Evolutionary conservation across 2,113 vertebrate genomes (phyloP).

Genomic region (Onychostoma macrolepis): DNA sequence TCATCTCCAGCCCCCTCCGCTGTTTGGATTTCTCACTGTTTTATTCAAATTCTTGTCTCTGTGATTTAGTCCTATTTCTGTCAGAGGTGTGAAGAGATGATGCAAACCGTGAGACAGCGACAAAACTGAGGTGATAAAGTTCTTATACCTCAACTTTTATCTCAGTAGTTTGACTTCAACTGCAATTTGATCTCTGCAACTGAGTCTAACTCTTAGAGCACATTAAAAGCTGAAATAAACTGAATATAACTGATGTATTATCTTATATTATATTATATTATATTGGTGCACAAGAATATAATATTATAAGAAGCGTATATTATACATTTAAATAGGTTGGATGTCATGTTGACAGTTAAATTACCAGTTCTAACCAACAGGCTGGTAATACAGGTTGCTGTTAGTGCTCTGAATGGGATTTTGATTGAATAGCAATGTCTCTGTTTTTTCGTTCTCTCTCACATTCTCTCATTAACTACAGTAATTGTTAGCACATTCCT

Average conservation of each 20-base stretch:
- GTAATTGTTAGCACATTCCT: not conserved
- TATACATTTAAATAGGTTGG: not conserved
- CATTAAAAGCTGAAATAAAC: not conserved
- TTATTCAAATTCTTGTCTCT: conserved; percentile 16
- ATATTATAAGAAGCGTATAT: not conserved
- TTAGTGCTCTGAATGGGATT: not conserved
- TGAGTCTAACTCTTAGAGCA: not conserved
- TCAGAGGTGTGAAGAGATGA: conserved; percentile 35
- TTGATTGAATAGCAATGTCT: not conserved
- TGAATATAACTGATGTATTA: not conserved
- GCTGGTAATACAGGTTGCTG: not conserved
- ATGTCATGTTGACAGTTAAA: not conserved
- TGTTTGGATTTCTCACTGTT: conserved; percentile 10
- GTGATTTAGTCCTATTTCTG: conserved; percentile 34
- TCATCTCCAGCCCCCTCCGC: conserved; percentile 10
- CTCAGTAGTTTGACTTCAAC: not conserved
- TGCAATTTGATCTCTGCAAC: not conserved
- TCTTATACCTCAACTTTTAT: not conserved
- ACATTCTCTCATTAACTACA: not conserved
- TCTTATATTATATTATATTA: not conserved
- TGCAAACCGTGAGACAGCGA: conserved; percentile 27
- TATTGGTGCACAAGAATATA: not conserved
- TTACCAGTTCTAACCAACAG: not conserved
- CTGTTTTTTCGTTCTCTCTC: not conserved
- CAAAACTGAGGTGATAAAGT: conserved; percentile 2